phyloP scores from a whole-genome alignment of 2,113 vertebrate genomes.

The Ia io region DNA sequence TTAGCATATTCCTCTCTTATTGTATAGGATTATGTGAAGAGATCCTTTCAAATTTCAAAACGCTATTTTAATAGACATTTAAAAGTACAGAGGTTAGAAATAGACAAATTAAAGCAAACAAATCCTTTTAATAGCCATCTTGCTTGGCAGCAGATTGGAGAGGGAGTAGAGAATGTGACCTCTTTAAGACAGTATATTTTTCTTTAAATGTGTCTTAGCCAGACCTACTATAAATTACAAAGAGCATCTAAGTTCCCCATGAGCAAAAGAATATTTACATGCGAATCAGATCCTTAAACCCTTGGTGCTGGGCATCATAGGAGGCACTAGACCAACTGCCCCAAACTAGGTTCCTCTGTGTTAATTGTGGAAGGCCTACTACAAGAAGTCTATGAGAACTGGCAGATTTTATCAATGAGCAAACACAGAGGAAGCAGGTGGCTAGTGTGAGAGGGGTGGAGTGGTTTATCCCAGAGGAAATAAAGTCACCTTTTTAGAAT shows the following conservation, averaged over 20 bases:
- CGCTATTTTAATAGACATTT: not conserved
- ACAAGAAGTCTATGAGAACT: not conserved
- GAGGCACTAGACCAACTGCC: not conserved
- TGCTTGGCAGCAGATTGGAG: not conserved
- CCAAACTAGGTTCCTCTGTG: not conserved
- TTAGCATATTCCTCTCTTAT: too few relatives aligned
- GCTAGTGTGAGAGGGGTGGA: not conserved
- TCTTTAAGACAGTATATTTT: not conserved
- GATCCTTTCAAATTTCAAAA: not conserved
- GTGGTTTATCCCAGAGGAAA: not conserved
- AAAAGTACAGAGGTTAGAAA: slow-evolving; percentile 5
- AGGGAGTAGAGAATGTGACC: not conserved
- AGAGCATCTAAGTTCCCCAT: not conserved
- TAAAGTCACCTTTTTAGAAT: slow-evolving; percentile 1
- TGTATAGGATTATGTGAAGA: not conserved
- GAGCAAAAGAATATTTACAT: not conserved
- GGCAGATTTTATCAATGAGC: not conserved
- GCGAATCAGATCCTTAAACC: not conserved
- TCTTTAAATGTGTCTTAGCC: not conserved
- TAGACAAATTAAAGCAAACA: not conserved
- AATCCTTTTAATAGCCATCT: not conserved
- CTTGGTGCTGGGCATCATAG: not conserved
- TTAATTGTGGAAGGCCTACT: not conserved
- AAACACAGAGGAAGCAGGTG: not conserved
- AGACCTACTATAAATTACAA: not conserved